These are phyloP conservation scores for Alsophila aescularia DNA, from an alignment of 2,888 invertebrate genomes.

Conservation along the genomic window DNA sequence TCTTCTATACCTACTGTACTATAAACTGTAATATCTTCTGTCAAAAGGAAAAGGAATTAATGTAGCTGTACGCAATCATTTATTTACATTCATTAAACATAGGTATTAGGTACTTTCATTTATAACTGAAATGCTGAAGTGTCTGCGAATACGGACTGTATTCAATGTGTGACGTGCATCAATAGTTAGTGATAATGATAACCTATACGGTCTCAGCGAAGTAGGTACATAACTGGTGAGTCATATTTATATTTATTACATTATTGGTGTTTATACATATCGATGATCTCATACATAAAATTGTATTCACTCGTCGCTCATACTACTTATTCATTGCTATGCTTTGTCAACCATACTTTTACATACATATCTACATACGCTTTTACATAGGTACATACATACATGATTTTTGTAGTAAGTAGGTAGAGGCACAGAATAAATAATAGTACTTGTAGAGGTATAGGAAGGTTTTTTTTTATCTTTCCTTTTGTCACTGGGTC, in stretches of 20 bases:
- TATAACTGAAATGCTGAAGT: conserved; percentile 49
- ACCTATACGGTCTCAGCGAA: conserved; percentile 72
- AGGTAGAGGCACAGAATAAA: no score
- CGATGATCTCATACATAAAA: conserved; percentile 80
- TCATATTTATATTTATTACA: conserved; percentile 84
- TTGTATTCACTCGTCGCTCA: conserved; percentile 45
- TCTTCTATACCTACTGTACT: no score
- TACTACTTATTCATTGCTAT: conserved; percentile 10
- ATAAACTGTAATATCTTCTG: conserved; percentile 34
- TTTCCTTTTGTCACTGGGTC: no score
- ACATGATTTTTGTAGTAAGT: no score
- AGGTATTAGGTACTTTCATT: no score
- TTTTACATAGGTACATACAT: no score
- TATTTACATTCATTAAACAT: conserved; percentile 1
- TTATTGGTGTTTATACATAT: conserved; percentile 75
- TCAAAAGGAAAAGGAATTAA: conserved; percentile 20
- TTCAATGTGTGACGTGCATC: conserved; percentile 73
- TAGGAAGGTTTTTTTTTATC: no score
- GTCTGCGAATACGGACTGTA: conserved; percentile 53
- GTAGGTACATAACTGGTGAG: conserved; percentile 71
- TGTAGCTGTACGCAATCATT: conserved; percentile 8
- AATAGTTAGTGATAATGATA: conserved; percentile 71
- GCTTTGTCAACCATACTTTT: no score
- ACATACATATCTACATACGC: no score
- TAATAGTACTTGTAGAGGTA: no score